These are phyloP conservation scores for Eriosoma lanigerum DNA, from an alignment of 1,140 invertebrate species.

Conservation along the genomic window DNA sequence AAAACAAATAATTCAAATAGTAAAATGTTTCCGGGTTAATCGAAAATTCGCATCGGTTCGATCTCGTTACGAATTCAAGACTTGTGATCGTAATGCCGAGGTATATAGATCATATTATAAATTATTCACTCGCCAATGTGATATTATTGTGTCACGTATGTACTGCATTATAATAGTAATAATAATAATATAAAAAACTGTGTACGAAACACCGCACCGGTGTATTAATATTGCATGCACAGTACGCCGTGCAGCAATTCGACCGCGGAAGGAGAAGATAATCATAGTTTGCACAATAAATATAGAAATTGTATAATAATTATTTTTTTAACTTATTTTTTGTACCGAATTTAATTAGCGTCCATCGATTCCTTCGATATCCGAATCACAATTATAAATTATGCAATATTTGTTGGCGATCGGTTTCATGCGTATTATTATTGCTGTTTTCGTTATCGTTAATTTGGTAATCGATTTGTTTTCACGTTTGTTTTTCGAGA, in stretches of 20 bases:
- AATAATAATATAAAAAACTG: not conserved
- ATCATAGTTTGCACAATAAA: constrained; percentile 1
- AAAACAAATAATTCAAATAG: not conserved
- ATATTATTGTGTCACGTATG: constrained; percentile 20
- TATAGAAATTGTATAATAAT: too few species aligned
- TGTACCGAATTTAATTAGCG: too few species aligned
- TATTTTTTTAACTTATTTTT: not conserved
- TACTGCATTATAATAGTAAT: not conserved
- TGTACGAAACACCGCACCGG: constrained; percentile 6
- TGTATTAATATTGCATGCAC: constrained; percentile 46
- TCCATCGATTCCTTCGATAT: too few species aligned
- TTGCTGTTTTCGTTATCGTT: not conserved
- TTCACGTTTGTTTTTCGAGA: too few species aligned
- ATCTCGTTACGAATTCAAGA: constrained; percentile 1
- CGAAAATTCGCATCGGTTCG: not conserved
- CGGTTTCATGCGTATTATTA: not conserved
- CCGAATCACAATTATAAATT: too few species aligned
- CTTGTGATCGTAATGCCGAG: not conserved
- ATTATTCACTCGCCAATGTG: constrained; percentile 9
- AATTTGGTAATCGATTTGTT: too few species aligned
- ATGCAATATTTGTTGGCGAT: too few species aligned
- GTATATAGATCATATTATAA: not conserved
- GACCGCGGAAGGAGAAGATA: not conserved
- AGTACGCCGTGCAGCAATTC: constrained; percentile 22
- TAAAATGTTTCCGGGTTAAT: not conserved